Evolutionary conservation across 2,888 invertebrate species (phyloP), one percentile per base, ranked within the genome.

Genomic region (Drosophila infuscata): DNA sequence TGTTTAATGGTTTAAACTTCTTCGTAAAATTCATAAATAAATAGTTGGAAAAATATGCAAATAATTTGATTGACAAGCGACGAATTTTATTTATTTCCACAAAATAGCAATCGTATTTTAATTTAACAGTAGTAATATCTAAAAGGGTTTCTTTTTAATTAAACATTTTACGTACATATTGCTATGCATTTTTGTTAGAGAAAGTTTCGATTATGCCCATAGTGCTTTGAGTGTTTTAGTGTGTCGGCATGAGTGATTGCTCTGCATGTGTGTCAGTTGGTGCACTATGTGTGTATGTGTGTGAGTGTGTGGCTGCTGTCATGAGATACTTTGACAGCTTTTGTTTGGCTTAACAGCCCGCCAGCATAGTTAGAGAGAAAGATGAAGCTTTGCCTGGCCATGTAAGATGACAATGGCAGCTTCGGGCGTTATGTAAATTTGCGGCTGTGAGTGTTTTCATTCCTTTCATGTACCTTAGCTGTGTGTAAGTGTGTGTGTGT

Each of bases 251-350:
- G 84, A 85, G 86, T 85, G 84, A 85, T 85, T 81, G 84, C 81
- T 77, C 61, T 79, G 69, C 69, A 67, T 73, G 76, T 82, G 76
- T 78, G 73, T 72, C 61, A 68, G 72, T 61, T 36, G 48, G 59
- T 66, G 71, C 63, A 71, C 71, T 70, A 30, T 38, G 15, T 33
- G 59, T 57, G 62, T 48, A 43, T 60, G 25, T 20, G 41, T 73
- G 56, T 49, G 43, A 51, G 56, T 66, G 57, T 56, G 58, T 53
- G 54, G 70, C 70, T 67, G 68, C 82, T 79, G 89, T 82, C 88
- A 85, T 85, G 74, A 76, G 89, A 89, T 87, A 89, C 89, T 89
- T 83, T 88, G 89, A 87, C 89, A 87, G 82, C 77, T 82, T 77
- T 83, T 79, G 85, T 88, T 89, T 75, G 76, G 69, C 62, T 62